Base-by-base conservation (phyloP, 1,140 invertebrate genomes). In the Marisa cornuarietis region DNA sequence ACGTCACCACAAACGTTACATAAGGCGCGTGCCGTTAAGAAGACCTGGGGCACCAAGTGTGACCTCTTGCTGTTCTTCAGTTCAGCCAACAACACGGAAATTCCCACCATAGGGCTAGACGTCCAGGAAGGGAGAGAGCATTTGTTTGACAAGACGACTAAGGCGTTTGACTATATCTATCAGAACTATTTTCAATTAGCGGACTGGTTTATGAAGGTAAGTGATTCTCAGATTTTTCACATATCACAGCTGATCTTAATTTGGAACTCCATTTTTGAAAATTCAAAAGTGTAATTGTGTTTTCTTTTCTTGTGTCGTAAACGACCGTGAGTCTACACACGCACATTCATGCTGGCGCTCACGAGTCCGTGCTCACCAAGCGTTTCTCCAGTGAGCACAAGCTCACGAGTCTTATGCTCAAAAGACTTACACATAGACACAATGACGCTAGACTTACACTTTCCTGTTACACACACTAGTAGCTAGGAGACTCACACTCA, bases 181-280 rank as follows among this genome's bases (percentile, higher is more conserved):
- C 81, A 88, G 54, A 80, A 90, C 72, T 95, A 98, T 88, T 82
- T 89, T 14, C 83, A 90, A 26, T 82, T 90, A 49, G 87, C 84
- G 42, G 90, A 91, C 66, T 91, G 90, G 90, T 90, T 91, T 79
- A 81, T 91, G 82, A 91, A 91, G 79, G 88, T 88, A 42, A 89
- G 89, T 83, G 88, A 89, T 78, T n/a, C n/a, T n/a, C n/a, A n/a
- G n/a, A n/a, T n/a, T n/a, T 6, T 76, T 78, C 86, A 88, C 89
- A 96, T 95, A 42, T 98, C 96, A 90, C 95, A 97, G 61, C 93
- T 98, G 78, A 93, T 98, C 7, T 97, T 98, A 91, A 98, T 98
- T 91, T 91, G 98, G 63, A 93, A 97, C 58, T 96, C 95, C 86
- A 95, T 98, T 94, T 89, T n/a, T n/a, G n/a, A n/a, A n/a, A n/a